phyloP scores from a whole-genome alignment of 2,888 invertebrate genomes.

The Ligdia adustata region DNA sequence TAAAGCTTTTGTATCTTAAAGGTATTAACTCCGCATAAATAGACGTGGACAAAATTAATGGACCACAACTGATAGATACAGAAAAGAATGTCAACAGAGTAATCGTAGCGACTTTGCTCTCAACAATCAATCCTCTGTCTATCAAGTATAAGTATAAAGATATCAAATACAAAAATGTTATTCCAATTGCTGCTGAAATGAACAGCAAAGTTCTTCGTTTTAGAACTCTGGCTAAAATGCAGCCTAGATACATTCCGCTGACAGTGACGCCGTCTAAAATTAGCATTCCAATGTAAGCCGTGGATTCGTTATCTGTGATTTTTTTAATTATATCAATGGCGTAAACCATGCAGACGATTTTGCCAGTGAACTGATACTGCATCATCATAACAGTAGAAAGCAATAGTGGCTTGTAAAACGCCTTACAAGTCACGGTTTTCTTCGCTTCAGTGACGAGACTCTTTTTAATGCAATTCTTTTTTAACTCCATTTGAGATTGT shows the following conservation, averaged over 20 bases:
- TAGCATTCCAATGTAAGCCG: constrained; percentile 48
- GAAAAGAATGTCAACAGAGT: constrained; percentile 42
- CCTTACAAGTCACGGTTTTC: constrained; percentile 18
- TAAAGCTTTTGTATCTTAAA: constrained; percentile 32
- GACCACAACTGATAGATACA: constrained; percentile 50
- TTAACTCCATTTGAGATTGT: constrained; percentile 26
- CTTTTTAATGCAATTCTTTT: constrained; percentile 9
- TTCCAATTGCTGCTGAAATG: constrained; percentile 35
- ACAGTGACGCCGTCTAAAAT: constrained; percentile 47
- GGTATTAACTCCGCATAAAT: constrained; percentile 46
- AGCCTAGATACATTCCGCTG: constrained; percentile 46
- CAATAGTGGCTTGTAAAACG: constrained; percentile 44
- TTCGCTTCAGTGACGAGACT: background rate
- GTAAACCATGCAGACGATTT: constrained; percentile 44
- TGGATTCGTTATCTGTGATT: constrained; percentile 39
- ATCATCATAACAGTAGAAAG: constrained; percentile 36
- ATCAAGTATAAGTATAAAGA: constrained; percentile 49
- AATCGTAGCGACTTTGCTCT: constrained; percentile 41
- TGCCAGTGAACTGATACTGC: constrained; percentile 48
- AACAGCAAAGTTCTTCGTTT: constrained; percentile 43
- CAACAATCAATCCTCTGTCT: constrained; percentile 35
- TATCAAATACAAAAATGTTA: constrained; percentile 42
- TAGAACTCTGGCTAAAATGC: constrained; percentile 39
- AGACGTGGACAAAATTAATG: constrained; percentile 43
- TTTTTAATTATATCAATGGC: constrained; percentile 48